Percentiles rank a stretch among this genome's conserved stretches.
Evolutionary conservation across 2,888 invertebrate species (phyloP).

Genomic region (Arctia plantaginis): DNA sequence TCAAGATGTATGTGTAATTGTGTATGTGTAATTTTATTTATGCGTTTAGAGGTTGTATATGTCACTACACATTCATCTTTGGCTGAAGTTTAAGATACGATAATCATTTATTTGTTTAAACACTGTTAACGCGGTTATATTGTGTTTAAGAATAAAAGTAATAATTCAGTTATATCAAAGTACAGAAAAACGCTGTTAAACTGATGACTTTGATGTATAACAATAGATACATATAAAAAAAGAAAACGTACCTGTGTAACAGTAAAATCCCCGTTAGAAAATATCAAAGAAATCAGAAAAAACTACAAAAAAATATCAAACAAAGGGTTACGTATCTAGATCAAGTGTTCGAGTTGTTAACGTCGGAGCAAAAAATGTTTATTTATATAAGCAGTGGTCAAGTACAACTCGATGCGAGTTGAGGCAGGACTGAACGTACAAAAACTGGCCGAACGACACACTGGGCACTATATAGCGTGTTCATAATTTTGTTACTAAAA

Average conservation of each 20-base stretch:
- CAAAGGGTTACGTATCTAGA: conserved; percentile 46
- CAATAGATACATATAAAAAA: background rate
- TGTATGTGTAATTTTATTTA: too few species aligned
- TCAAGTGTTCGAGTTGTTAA: conserved; percentile 34
- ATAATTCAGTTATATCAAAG: too few species aligned
- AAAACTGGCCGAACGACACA: conserved; percentile 50
- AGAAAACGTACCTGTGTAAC: background rate
- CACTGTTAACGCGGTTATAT: too few species aligned
- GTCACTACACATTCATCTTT: too few species aligned
- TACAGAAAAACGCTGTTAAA: too few species aligned
- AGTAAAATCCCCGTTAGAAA: background rate
- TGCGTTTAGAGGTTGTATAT: too few species aligned
- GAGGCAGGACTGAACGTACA: conserved; percentile 46
- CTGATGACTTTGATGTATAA: background rate
- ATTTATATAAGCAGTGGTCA: conserved; percentile 57
- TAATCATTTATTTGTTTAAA: too few species aligned
- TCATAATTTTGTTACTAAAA: conserved; percentile 13
- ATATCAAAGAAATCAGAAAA: background rate
- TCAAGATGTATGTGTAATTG: too few species aligned
- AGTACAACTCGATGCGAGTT: conserved; percentile 48
- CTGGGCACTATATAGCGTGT: conserved; percentile 37
- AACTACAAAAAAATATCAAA: conserved; percentile 10
- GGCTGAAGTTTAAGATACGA: too few species aligned
- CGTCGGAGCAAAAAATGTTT: conserved; percentile 38
- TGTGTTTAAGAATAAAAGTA: too few species aligned